Base-by-base conservation (phyloP, 2,888 invertebrate species). In the Melanargia galathea region DNA sequence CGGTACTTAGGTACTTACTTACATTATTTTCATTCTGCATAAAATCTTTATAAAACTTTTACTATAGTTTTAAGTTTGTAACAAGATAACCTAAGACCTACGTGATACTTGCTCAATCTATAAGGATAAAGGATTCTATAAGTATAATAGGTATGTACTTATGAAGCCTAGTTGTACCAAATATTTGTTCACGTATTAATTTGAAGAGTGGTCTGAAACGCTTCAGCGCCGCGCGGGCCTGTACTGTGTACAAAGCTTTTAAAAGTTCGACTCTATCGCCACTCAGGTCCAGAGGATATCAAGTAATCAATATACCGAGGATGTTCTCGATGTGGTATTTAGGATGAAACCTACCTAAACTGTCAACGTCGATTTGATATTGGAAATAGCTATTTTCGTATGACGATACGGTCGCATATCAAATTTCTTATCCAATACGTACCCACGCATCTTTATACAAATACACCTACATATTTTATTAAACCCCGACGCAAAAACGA, bases 241-340 rank as follows among this genome's bases (percentile, higher is more conserved):
- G 63, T 51, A 60, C 52, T 67, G 69, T 69, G 62, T 69, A 51
- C 63, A 61, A 68, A 69, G 68, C 70, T 68, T 65, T 70, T 57
- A 62, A 68, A 65, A 68, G 65, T 69, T 69, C 67, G 64, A 69
- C 65, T 66, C 64, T 60, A 59, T 58, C 57, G 49, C 61, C 63
- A 63, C 60, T 67, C 59, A 24, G 49, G 24, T 55, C 18, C 22
- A 59, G 62, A 56, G 52, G 51, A 52, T 65, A 55, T 64, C 38
- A 35, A 33, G 57, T 54, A 54, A 61, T 54, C 61, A 59, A 48
- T 49, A 43, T 63, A 49, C 56, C 6, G 26, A 40, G 24, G 40
- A 55, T 16, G 38, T 40, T 11, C 26, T 20, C 20, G 20, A 35
- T 7, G 7, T 13, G 11, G 33, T 20, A 0, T 16, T 40, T 2